Base-by-base conservation (phyloP, 1,140 invertebrate species). In the Heterodera carotae region DNA sequence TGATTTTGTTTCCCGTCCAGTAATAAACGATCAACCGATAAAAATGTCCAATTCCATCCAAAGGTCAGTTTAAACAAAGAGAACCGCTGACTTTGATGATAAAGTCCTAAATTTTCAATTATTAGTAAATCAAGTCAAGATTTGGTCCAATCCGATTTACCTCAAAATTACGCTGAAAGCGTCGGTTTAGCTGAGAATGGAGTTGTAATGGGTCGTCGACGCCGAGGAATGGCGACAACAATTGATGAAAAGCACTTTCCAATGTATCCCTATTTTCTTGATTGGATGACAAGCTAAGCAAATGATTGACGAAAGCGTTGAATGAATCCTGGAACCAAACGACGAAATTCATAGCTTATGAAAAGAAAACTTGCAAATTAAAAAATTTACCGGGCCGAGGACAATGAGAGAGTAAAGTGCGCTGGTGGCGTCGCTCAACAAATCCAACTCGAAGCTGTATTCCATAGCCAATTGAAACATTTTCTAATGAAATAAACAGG, bases 361-460 rank as follows among this genome's bases (percentile, higher is more conserved):
- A 53, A 10, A 53, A 18, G 2, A 22, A 22, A 15, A 56, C 22
- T 56, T 12, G 5, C 5, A 22, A 1, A 56, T 22, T 12, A 53
- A 53, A 39, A 71, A 72, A 56, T 18, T n/a, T 15, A 78, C 77
- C 76, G 36, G 59, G 39, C 75, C 75, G 25, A 78, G 39, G 33
- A 69, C 29, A 33, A 78, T 76, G 18, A 78, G 43, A 6, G 77
- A 67, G 31, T 64, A 78, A 34, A 78, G 77, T 29, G 77, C 67
- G 53, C 56, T 78, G 33, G 76, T 69, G 8, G 77, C 77, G 25
- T 76, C 73, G 4, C 60, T 74, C 67, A 78, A 79, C 36, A 78
- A 25, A n/a, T 78, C 77, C 33, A 78, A 34, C 59, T 78, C 77
- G 48, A 74, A 78, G 43, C 77, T 78, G 36, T 78, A 69, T 69